Percentiles rank a stretch among this genome's conserved stretches.
These are phyloP conservation scores for Drosophila prosaltans DNA, from an alignment of 1,140 invertebrate genomes.

Conservation along the genomic window DNA sequence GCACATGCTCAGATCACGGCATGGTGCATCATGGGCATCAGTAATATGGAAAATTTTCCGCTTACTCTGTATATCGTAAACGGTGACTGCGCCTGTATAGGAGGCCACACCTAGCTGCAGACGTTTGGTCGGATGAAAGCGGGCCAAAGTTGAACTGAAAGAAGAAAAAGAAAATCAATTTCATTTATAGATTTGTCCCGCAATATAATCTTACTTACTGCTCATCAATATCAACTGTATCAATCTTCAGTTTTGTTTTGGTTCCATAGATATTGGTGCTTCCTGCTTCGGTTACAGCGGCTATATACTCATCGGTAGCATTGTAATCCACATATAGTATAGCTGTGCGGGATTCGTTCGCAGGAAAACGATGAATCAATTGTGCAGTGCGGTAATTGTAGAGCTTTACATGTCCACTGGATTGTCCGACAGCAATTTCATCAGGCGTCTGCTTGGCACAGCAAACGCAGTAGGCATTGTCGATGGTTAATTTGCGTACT, in stretches of 20 bases:
- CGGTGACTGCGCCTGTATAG: constrained; percentile 67
- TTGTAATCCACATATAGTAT: constrained; percentile 79
- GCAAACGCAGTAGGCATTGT: constrained; percentile 72
- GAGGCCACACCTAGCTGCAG: constrained; percentile 71
- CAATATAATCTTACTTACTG: constrained; percentile 48
- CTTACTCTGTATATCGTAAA: constrained; percentile 74
- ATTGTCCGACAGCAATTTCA: constrained; percentile 74
- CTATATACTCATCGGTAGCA: constrained; percentile 75
- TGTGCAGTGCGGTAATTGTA: constrained; percentile 69
- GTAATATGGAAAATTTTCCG: constrained; percentile 60
- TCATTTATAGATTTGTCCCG: background rate
- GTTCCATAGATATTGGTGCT: constrained; percentile 73
- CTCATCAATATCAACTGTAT: constrained; percentile 68
- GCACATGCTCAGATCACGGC: constrained; percentile 75
- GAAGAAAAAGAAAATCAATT: background rate
- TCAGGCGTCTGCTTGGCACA: constrained; percentile 64
- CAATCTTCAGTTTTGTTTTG: constrained; percentile 72
- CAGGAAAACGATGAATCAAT: constrained; percentile 64
- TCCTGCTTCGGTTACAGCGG: constrained; percentile 74
- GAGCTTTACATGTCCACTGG: constrained; percentile 66
- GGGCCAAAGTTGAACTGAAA: constrained; percentile 69
- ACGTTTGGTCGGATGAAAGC: constrained; percentile 77
- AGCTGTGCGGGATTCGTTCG: constrained; percentile 62
- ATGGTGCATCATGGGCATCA: constrained; percentile 75
- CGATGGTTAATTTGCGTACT: constrained; percentile 74